Evolutionary conservation across 2,888 invertebrate species (phyloP), one percentile per base, ranked within the genome.

Genomic region (Thereva unica): DNA sequence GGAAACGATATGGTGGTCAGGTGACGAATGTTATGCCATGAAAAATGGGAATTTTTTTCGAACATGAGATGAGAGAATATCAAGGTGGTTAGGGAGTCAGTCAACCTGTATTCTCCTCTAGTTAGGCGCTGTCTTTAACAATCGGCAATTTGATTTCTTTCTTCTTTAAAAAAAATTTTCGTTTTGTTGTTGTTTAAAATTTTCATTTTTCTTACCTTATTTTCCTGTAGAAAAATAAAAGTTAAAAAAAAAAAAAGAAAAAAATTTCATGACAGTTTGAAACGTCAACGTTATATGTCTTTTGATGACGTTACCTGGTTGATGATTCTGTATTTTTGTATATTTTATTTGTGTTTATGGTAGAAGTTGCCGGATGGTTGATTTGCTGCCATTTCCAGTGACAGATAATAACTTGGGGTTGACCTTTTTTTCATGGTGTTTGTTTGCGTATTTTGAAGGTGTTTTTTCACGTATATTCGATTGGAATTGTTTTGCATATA

Each of bases 401-500:
- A 50, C 50, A 61, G 61, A 61, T 61, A 61, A 61, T 61, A 50
- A 41, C 12, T 50, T 61, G 38, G 61, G 10, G 50, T 34, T 57
- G 61, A 47, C 50, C 49, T 42, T 34, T 61, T 49, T 38, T 35
- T 10, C 10, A 35, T 47, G 38, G 12, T 12, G 9, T 35, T 44
- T 56, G 8, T 38, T 44, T 34, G 42, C 5, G 23, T 55, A 41
- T 42, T 42, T 61, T 38, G 37, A 9, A 40, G 12, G 23, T 38
- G 49, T 12, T 49, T 47, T 41, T 23, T 61, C 23, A 50, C 40
- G 47, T 54, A 64, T 44, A 38, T 64, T 64, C 54, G 64, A 64
- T 64, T 35, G 10, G 54, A 64, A 64, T 64, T 55, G 10, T 45
- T 64, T 64, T 64, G 64, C 64, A 64, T 64, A 64, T 53, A 45